phyloP scores from a whole-genome alignment of 2,113 vertebrate genomes.

The Glaucomys volans region DNA sequence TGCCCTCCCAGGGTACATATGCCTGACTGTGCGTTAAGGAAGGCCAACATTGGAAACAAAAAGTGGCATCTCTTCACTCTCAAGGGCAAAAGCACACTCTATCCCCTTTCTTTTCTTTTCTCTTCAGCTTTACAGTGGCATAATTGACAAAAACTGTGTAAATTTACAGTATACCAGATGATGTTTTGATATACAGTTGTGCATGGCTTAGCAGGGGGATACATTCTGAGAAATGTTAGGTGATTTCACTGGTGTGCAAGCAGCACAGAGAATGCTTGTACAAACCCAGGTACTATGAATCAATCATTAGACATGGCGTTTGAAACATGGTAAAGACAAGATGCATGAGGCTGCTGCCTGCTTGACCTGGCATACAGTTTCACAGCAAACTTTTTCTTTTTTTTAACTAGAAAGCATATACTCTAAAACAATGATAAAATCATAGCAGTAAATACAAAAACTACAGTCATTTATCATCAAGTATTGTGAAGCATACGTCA shows the following conservation, averaged over 20 bases:
- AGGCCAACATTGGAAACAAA: constrained; percentile 7
- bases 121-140: neutral
- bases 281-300: neutral
- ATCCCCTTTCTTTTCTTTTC: neutral
- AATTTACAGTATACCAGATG: neutral
- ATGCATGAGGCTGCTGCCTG: neutral
- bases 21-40: neutral
- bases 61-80: neutral
- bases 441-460: neutral
- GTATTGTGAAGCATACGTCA: neutral
- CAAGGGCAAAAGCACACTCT: neutral
- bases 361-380: neutral
- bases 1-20: neutral
- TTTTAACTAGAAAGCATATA: neutral
- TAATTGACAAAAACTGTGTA: neutral
- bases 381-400: neutral
- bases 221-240: neutral
- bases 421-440: neutral
- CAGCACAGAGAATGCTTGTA: neutral
- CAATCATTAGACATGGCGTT: neutral
- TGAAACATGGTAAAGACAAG: neutral
- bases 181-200: neutral
- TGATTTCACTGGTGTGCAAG: neutral
- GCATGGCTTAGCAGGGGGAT: neutral
- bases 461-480: neutral